Evolutionary conservation across 2,888 invertebrate species (phyloP).

Genomic region (Tryphoninae sp.): DNA sequence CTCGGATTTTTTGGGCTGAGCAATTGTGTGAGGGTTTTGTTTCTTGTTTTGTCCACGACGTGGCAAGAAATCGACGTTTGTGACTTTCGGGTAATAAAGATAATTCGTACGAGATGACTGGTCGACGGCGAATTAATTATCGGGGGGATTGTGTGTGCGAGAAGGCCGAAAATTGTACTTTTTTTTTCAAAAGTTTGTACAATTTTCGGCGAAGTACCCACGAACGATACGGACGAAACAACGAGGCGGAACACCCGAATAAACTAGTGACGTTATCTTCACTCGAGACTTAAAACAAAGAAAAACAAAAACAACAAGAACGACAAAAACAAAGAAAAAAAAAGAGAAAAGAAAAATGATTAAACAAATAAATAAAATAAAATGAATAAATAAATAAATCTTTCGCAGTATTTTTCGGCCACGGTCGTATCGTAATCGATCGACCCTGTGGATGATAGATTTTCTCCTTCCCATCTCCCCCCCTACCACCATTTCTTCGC

Average conservation of each 20-base stretch:
- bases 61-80: slow-evolving; percentile 65
- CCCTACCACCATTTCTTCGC: slow-evolving; percentile 48
- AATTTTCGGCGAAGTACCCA: slow-evolving; percentile 21
- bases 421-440: slow-evolving; percentile 55
- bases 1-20: slow-evolving; percentile 65
- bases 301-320: slow-evolving; percentile 37
- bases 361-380: slow-evolving; percentile 47
- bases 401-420: slow-evolving; percentile 63
- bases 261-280: slow-evolving; percentile 60
- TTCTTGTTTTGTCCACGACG: slow-evolving; percentile 56
- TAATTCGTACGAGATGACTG: slow-evolving; percentile 50
- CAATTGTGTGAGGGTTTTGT: slow-evolving; percentile 59
- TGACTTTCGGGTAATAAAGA: slow-evolving; percentile 66
- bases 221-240: slow-evolving; percentile 18
- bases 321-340: slow-evolving; percentile 30
- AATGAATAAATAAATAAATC: slow-evolving; percentile 56
- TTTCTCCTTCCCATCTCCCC: slow-evolving; percentile 36
- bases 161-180: slow-evolving; percentile 36
- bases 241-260: slow-evolving; percentile 59
- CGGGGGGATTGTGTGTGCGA: slow-evolving; percentile 21
- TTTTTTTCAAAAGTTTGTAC: slow-evolving; percentile 12
- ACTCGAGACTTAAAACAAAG: slow-evolving; percentile 61
- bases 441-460: slow-evolving; percentile 61
- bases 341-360: slow-evolving; percentile 16
- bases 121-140: slow-evolving; percentile 49